Evolutionary conservation across 2,113 vertebrate species (phyloP).

Genomic region (Columba livia): DNA sequence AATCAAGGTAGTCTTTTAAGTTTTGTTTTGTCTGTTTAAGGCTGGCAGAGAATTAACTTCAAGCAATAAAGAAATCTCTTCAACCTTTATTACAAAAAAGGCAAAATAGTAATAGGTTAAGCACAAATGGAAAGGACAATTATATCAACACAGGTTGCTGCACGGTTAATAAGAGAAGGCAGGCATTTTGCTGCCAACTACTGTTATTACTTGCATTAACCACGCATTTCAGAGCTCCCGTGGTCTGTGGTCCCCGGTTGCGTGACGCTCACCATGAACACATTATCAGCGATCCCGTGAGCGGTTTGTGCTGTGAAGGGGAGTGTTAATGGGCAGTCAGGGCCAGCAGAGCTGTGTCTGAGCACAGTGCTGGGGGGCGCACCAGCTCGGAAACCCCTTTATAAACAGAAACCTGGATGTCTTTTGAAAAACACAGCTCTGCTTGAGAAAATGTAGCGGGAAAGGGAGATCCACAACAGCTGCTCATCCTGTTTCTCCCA

Average conservation of each 20-base stretch:
- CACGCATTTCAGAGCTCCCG: neutral
- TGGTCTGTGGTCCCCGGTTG: accelerated
- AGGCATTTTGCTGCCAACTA: neutral
- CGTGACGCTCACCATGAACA: neutral
- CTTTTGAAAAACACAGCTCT: neutral
- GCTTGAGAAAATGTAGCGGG: neutral
- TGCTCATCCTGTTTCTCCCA: neutral
- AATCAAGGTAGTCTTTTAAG: neutral
- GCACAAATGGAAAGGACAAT: neutral
- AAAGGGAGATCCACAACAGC: accelerated
- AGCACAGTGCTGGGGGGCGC: neutral
- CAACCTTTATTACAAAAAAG: neutral
- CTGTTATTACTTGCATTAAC: neutral
- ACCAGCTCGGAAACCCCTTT: neutral
- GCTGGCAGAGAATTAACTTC: neutral
- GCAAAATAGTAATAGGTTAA: neutral
- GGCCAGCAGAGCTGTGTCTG: neutral
- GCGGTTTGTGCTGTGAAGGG: neutral
- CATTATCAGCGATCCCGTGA: neutral
- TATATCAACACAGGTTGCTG: neutral
- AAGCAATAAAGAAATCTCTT: neutral
- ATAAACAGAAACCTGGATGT: neutral
- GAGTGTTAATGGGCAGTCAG: neutral
- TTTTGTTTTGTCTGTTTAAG: neutral
- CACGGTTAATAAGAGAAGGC: neutral